phyloP scores from a whole-genome alignment of 2,113 vertebrate genomes.

The Chauna torquata region DNA sequence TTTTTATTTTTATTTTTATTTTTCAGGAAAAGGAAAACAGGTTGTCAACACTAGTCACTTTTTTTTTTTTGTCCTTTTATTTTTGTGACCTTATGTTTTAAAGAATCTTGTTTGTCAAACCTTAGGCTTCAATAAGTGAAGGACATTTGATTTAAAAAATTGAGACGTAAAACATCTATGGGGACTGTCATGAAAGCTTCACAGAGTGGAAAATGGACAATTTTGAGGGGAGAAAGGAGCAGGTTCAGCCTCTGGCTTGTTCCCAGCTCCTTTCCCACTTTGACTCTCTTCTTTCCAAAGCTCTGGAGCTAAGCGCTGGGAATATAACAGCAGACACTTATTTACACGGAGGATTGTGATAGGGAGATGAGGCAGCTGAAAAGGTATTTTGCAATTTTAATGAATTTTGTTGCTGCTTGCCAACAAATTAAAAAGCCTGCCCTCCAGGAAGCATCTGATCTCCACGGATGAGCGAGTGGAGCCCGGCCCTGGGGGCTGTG shows the following conservation, averaged over 20 bases:
- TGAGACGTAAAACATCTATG: not conserved
- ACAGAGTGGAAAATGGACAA: not conserved
- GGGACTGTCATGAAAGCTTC: not conserved
- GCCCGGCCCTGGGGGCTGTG: rapidly evolving
- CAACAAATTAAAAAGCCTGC: constrained; percentile 60
- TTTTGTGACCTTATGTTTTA: not conserved
- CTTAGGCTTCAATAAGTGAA: not conserved
- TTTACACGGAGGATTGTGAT: not conserved
- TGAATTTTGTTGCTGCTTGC: constrained; percentile 26
- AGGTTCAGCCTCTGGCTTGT: not conserved
- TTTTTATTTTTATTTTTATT: no score
- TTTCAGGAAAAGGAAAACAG: not conserved
- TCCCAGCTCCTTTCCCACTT: not conserved
- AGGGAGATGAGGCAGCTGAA: constrained; percentile 16
- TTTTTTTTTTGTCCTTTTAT: not conserved
- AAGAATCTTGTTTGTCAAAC: not conserved
- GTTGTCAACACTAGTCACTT: not conserved
- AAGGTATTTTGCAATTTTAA: constrained; percentile 62
- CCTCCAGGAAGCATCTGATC: constrained; percentile 34
- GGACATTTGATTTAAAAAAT: not conserved
- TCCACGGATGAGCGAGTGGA: not conserved
- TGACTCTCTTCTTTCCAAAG: not conserved
- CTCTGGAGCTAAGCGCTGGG: not conserved
- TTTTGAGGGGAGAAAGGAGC: not conserved
- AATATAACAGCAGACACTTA: not conserved